phyloP scores from a whole-genome alignment of 37 sponge, comb jelly and placozoan genomes.

The Hormiphora californensis region DNA sequence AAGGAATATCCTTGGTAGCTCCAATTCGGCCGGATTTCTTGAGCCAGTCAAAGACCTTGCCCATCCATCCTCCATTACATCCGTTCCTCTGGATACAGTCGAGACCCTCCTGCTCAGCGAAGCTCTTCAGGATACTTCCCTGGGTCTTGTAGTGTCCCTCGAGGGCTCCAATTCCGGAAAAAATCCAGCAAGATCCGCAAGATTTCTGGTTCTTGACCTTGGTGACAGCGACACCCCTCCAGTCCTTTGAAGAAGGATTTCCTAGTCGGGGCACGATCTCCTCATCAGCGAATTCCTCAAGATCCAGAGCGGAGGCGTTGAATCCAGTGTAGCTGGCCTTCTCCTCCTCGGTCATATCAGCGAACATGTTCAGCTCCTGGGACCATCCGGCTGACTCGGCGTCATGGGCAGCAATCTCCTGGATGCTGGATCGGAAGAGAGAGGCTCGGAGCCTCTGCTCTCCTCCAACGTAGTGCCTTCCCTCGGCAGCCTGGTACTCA shows the following conservation, averaged over 20 bases:
- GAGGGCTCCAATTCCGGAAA: background rate
- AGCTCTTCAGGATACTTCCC: background rate
- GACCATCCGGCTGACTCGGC: background rate
- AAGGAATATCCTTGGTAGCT: background rate
- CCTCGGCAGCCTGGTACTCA: background rate
- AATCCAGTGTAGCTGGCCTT: background rate
- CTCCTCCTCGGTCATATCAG: conserved; percentile 15
- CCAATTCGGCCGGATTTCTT: background rate
- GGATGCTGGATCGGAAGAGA: background rate
- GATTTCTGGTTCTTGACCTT: background rate
- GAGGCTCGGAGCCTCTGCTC: conserved; percentile 5
- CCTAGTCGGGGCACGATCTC: background rate
- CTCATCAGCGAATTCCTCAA: background rate
- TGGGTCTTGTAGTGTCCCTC: conserved; percentile 13
- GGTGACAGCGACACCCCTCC: conserved; percentile 22
- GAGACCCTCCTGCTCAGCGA: conserved; percentile 13
- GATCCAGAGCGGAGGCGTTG: background rate
- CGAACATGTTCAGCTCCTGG: conserved; percentile 15
- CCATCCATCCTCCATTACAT: background rate
- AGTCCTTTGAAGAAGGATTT: background rate
- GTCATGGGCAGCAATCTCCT: background rate
- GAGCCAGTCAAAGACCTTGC: background rate
- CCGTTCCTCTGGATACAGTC: conserved; percentile 3
- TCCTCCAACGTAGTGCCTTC: background rate
- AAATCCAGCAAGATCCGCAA: conserved; percentile 16